Evolutionary conservation across 2,888 invertebrate genomes (phyloP), one percentile per base, ranked within the genome.

Genomic region (Amorpha juglandis): DNA sequence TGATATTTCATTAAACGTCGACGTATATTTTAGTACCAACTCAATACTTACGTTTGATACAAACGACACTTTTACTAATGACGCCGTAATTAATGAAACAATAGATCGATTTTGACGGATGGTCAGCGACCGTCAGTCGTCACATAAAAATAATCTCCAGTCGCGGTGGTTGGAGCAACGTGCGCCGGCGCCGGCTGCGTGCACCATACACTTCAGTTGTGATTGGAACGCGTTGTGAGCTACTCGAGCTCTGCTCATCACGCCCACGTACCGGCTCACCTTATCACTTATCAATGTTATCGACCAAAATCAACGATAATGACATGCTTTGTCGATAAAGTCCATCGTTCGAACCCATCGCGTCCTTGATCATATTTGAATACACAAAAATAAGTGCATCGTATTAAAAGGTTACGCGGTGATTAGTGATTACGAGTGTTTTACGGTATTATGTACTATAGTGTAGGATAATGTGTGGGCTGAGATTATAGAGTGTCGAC

Each of bases 401-500:
- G 70, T 68, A 72, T 64, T 72, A 27, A 27, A 27, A 3, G 27
- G 27, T 27, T 27, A 27, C 27, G 27, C 27, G 27, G 27, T 27
- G 27, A 27, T 27, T 27, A 27, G 73, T 68, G 70, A 74, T 69
- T 73, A 75, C 78, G 79, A 81, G 77, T 81, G 79, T 81, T 82
- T 78, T 78, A 69, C 81, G 82, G 81, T 82, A 82, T 82, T 87
- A 75, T 75, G 19, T 77, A 67, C 62, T 78, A 70, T 73, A 75
- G 81, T 77, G 84, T 86, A 79, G 71, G 71, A 78, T 82, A 70
- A 68, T 68, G 87, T 83, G 92, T 92, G 83, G 93, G 92, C 75
- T 83, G 89, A 87, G 88, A 89, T 91, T 93, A 92, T 93, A 93
- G 93, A 85, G 86, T 81, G 90, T 76, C 82, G 83, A 86, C 82